These are phyloP conservation scores for Zoroaster sp. DNA, from an alignment of 53 echinoderm and acorn worm genomes.

Conservation along the genomic window DNA sequence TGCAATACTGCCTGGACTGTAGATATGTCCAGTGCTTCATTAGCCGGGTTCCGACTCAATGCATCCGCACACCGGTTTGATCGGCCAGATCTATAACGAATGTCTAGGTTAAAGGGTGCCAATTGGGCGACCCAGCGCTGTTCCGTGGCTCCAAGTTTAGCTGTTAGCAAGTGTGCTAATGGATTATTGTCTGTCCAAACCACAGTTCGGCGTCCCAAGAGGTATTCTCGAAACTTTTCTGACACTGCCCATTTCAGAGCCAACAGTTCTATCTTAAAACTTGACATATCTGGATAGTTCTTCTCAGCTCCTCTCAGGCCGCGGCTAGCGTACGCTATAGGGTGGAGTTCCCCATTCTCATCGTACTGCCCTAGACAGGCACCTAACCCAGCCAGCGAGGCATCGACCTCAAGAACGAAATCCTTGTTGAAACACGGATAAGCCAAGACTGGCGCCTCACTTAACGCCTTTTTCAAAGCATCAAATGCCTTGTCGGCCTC, in stretches of 20 bases:
- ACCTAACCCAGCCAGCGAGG: not conserved
- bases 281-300: constrained; percentile 45
- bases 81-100: constrained; percentile 34
- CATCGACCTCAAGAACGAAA: constrained; percentile 5
- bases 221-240: constrained; percentile 34
- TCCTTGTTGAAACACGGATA: not conserved
- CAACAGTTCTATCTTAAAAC: constrained; percentile 45
- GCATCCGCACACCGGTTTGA: constrained; percentile 56
- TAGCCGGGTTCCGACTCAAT: constrained; percentile 45
- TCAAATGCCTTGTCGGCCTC: not conserved
- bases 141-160: constrained; percentile 41
- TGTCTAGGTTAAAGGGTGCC: constrained; percentile 37
- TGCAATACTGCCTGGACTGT: not conserved
- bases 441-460: not conserved
- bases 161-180: constrained; percentile 29
- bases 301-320: constrained; percentile 27
- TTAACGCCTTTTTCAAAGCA: not conserved
- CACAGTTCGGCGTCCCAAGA: not conserved
- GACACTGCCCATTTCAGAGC: constrained; percentile 44
- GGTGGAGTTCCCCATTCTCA: not conserved
- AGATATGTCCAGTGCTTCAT: not conserved
- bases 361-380: not conserved
- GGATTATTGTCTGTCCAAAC: constrained; percentile 42
- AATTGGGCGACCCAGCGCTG: constrained; percentile 34
- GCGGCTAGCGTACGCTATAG: constrained; percentile 15